Evolutionary conservation across 2,797 vertebrate species (phyloP).

Genomic region (Phalanger gymnotis): DNA sequence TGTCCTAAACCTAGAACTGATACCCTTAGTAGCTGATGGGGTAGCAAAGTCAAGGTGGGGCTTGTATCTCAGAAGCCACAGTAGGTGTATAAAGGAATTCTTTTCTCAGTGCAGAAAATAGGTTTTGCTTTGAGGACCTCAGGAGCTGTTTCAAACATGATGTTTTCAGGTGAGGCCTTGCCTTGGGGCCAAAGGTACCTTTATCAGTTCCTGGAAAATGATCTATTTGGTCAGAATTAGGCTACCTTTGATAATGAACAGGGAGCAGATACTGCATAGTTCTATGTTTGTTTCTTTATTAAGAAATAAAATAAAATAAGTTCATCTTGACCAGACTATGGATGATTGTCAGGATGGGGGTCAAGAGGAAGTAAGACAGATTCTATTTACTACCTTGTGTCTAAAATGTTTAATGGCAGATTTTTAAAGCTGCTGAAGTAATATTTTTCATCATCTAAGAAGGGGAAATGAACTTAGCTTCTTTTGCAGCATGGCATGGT

Average conservation of each 20-base stretch:
- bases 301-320: background rate
- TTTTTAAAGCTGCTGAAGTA: background rate
- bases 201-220: slow-evolving; percentile 4
- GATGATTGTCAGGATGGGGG: slow-evolving; percentile 1
- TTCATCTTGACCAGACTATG: background rate
- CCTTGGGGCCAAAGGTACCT: background rate
- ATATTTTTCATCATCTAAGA: background rate
- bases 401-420: background rate
- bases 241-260: background rate
- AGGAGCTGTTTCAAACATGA: background rate
- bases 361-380: background rate
- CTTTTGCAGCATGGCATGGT: background rate
- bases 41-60: background rate
- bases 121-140: background rate
- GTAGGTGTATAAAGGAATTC: background rate
- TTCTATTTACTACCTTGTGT: slow-evolving; percentile 8
- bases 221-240: slow-evolving; percentile 6
- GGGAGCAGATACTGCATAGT: background rate
- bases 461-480: background rate
- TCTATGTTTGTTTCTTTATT: background rate
- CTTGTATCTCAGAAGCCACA: background rate
- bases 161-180: background rate
- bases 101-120: background rate
- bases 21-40: background rate
- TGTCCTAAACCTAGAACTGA: background rate